Percentiles rank a stretch among this genome's conserved stretches.
Evolutionary conservation across 2,888 invertebrate genomes (phyloP).

Genomic region (Acleris emargana): DNA sequence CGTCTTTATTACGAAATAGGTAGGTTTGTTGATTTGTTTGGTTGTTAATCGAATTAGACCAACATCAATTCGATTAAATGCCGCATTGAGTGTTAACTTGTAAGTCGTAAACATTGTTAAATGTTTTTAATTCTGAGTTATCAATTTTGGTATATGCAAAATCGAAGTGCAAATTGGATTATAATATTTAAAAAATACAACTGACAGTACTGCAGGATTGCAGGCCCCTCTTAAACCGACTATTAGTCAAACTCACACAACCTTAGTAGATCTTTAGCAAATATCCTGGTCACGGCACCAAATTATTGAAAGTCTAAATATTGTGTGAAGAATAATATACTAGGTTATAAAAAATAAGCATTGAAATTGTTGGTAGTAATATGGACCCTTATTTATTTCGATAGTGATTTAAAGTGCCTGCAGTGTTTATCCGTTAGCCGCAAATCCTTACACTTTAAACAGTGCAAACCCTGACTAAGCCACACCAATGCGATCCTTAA

Average conservation of each 20-base stretch:
- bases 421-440: not conserved
- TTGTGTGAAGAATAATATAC: too few relatives aligned
- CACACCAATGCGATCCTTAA: constrained; percentile 33
- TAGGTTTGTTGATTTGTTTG: constrained; percentile 11
- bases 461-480: constrained; percentile 18
- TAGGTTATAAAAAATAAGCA: too few relatives aligned
- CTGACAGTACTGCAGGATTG: not conserved
- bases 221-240: too few relatives aligned
- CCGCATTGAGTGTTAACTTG: constrained; percentile 10
- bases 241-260: not conserved
- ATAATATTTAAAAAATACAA: not conserved
- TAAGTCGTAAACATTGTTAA: not conserved
- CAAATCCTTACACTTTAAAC: constrained; percentile 9
- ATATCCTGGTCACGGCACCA: constrained; percentile 11
- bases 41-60: constrained; percentile 27
- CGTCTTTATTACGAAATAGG: constrained; percentile 30
- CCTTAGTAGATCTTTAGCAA: not conserved
- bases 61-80: not conserved
- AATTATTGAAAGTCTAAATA: too few relatives aligned
- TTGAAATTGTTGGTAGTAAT: too few relatives aligned
- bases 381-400: constrained; percentile 3
- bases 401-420: not conserved
- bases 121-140: too few relatives aligned
- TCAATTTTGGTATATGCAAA: not conserved
- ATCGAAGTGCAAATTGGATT: not conserved